Percentiles rank a stretch among this genome's conserved stretches.
Conservation (phyloP, 2,113 vertebrate genomes). For the Mystacornis crossleyi region DNA sequence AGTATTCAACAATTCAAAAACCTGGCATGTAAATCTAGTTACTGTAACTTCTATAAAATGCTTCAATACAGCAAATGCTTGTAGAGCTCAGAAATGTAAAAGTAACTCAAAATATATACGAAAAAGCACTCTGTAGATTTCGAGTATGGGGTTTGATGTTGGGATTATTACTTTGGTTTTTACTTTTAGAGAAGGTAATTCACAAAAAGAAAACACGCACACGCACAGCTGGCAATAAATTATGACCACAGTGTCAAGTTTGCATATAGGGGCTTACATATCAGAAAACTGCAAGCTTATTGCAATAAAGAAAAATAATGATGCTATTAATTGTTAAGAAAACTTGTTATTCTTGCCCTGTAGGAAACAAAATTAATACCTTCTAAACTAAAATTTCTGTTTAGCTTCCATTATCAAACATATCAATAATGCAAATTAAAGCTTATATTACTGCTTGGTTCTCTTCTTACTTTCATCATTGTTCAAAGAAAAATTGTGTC, state of each 20-base stretch:
- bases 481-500: background rate
- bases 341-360: background rate
- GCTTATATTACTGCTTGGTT: background rate
- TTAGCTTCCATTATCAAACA: background rate
- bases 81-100: background rate
- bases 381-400: background rate
- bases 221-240: background rate
- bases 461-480: background rate
- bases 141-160: background rate
- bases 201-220: background rate
- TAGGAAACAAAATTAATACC: background rate
- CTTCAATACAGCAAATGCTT: background rate
- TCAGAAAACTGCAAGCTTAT: background rate
- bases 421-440: background rate
- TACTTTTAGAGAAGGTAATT: background rate
- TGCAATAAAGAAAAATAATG: background rate
- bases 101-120: background rate
- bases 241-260: background rate
- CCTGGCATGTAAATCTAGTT: background rate
- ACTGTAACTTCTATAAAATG: background rate
- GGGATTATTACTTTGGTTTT: background rate
- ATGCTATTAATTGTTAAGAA: background rate
- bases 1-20: conserved; percentile 38
- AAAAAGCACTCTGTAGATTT: background rate
- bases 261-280: background rate